Base-by-base conservation (phyloP, 1,140 invertebrate genomes). In the Copidosoma floridanum region DNA sequence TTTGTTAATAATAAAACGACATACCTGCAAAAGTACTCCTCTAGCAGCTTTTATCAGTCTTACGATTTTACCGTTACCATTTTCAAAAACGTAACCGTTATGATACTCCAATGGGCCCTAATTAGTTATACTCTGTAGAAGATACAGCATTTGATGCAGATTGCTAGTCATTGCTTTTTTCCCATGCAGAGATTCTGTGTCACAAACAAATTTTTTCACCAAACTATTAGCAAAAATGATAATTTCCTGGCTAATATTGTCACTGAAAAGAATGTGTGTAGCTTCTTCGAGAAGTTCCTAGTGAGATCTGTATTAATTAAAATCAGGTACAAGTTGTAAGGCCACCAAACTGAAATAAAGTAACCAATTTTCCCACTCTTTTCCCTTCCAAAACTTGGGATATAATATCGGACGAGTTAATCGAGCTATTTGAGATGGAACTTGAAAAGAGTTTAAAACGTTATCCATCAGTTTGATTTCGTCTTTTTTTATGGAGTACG, bases 301-400 rank as follows among this genome's bases (percentile, higher is more conserved):
- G 47, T 67, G 59, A 12, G 47, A 11, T 4, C 43, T 24, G 27
- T 60, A 63, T 26, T 29, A 8, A n/a, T 47, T 23, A 10, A 35
- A 14, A 20, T 48, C 32, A 20, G 52, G 38, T 20, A 40, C 8
- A 16, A 43, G 32, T 24, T 64, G 20, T 23, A 52, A 12, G 35
- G 60, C 23, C 16, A 53, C 46, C 7, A 60, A 29, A 41, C 65
- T 64, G 37, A 57, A 66, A 41, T 57, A 52, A 1, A 66, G 26
- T n/a, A 66, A 11, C 40, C 40, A 63, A 35, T 63, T 65, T 18
- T 63, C 8, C 52, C 54, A 63, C 48, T 65, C 64, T 35, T 53
- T 56, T 1, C 60, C 60, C 54, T 65, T 65, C 64, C 59, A 65
- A 16, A 47, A 59, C 38, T 52, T 60, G 29, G 61, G 35, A 7